These are phyloP conservation scores for Eurystomus glaucurus DNA, from an alignment of 2,797 vertebrate species.

Conservation along the genomic window DNA sequence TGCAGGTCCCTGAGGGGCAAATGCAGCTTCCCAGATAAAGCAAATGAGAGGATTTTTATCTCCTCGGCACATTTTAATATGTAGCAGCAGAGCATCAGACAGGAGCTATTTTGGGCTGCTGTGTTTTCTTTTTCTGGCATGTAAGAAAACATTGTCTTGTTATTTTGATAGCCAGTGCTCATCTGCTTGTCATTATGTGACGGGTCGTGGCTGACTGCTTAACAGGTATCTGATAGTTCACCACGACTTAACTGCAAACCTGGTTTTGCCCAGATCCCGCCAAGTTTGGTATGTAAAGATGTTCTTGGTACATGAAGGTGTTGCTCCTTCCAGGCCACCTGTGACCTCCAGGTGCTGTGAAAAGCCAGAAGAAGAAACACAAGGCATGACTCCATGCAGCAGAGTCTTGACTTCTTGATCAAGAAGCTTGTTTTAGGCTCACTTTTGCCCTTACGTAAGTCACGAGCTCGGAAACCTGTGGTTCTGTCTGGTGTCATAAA, in stretches of 20 bases:
- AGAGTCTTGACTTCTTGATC: not conserved
- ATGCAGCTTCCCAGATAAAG: conserved; percentile 31
- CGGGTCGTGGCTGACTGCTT: not conserved
- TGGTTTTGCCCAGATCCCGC: not conserved
- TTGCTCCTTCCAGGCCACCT: not conserved
- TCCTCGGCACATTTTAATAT: conserved; percentile 28
- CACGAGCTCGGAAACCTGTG: not conserved
- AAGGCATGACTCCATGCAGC: not conserved
- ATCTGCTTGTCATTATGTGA: not conserved
- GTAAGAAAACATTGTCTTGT: not conserved
- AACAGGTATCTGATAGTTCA: not conserved
- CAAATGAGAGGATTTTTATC: conserved; percentile 40
- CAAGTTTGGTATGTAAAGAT: not conserved
- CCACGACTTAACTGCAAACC: not conserved
- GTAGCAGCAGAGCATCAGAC: conserved; percentile 45
- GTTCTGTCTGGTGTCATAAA: not conserved
- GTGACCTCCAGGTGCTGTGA: not conserved
- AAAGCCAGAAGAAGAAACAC: not conserved
- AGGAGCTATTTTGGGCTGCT: conserved; percentile 43
- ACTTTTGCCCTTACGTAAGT: not conserved
- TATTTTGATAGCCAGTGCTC: not conserved
- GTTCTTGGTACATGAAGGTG: no score
- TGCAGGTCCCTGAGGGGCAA: not conserved
- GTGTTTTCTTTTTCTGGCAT: conserved; percentile 28
- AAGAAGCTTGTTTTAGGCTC: not conserved